These are phyloP conservation scores for Encarsia formosa DNA, from an alignment of 2,888 invertebrate genomes.

Conservation along the genomic window DNA sequence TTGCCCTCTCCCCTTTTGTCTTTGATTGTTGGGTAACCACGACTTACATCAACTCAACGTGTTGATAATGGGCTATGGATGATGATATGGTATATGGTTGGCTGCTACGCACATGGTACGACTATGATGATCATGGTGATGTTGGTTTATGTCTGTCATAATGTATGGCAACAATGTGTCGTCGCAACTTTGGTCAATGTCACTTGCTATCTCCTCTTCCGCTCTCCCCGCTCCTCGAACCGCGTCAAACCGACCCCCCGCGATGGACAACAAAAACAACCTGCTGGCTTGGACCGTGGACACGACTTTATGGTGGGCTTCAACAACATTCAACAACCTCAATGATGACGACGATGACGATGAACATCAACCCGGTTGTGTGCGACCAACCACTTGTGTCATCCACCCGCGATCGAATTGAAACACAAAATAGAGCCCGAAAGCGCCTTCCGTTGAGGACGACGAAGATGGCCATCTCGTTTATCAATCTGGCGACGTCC, in stretches of 20 bases:
- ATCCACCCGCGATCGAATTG: conserved; percentile 18
- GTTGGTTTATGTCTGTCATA: conserved; percentile 38
- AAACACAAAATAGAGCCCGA: conserved; percentile 66
- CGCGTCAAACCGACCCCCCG: no score
- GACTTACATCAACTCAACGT: conserved; percentile 55
- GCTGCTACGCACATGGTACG: conserved; percentile 44
- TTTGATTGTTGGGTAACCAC: conserved; percentile 63
- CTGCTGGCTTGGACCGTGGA: no score
- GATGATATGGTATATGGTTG: conserved; percentile 21
- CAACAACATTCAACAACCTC: no score
- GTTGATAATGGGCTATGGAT: conserved; percentile 37
- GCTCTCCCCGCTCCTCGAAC: no score
- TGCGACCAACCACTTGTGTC: conserved; percentile 4
- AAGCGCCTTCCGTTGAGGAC: conserved; percentile 93
- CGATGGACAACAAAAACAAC: no score
- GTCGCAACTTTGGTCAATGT: no score
- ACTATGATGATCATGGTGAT: conserved; percentile 34
- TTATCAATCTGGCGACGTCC: conserved; percentile 97
- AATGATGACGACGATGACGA: no score
- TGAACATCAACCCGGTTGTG: no score
- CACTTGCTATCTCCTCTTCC: no score
- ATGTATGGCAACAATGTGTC: no score
- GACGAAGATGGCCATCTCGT: conserved; percentile 99
- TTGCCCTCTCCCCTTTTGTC: conserved; percentile 63
- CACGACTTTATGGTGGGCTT: no score